A percentile compares a stretch with the other conserved stretches of the same genome.
Conservation (phyloP, 2,113 vertebrate species). For the Callithrix jacchus region DNA sequence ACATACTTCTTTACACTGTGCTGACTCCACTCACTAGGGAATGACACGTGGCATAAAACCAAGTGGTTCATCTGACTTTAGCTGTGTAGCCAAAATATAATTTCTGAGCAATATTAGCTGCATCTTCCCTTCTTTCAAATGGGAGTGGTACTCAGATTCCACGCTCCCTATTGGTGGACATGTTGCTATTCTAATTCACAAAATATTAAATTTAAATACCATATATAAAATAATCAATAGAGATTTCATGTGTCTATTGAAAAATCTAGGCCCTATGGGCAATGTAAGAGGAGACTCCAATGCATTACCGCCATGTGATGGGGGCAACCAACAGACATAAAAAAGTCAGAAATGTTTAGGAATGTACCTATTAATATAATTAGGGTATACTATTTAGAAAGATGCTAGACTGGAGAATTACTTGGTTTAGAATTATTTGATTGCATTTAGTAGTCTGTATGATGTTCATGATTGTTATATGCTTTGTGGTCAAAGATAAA, state of each 20-base stretch:
- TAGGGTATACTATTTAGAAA: no score
- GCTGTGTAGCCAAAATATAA: neutral
- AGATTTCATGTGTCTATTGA: neutral
- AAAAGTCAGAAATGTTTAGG: neutral
- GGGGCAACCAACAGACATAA: neutral
- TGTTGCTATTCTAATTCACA: neutral
- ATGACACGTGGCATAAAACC: neutral
- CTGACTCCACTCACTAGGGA: neutral
- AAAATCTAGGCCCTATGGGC: neutral
- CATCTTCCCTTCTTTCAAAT: neutral
- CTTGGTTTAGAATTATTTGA: neutral
- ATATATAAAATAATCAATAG: neutral
- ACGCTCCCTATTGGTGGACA: neutral
- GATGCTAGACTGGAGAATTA: neutral
- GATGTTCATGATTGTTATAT: neutral
- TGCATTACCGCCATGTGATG: neutral
- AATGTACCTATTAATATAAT: neutral
- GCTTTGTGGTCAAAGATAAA: neutral
- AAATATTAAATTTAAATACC: neutral
- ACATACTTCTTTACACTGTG: no score
- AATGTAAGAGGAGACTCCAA: neutral
- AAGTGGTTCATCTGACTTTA: neutral
- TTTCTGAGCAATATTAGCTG: neutral
- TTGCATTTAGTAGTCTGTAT: neutral
- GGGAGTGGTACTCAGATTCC: neutral